Percentiles rank a stretch among this genome's conserved stretches.
phyloP scores from a whole-genome alignment of 1,140 invertebrate genomes.

The Meteorus sp. region DNA sequence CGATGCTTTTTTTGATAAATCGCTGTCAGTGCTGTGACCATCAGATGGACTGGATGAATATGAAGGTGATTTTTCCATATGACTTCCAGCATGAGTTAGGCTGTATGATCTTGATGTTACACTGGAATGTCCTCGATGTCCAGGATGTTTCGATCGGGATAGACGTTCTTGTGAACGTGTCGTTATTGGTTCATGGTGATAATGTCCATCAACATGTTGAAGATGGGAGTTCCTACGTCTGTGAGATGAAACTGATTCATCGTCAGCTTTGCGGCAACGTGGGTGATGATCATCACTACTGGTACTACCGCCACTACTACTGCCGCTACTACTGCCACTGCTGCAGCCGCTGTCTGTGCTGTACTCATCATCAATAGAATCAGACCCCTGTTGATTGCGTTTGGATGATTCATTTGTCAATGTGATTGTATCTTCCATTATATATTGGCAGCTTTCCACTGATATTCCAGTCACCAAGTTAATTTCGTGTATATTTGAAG shows the following conservation, averaged over 20 bases:
- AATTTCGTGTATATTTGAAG: too few relatives aligned
- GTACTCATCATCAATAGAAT: constrained; percentile 47
- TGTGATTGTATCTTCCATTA: constrained; percentile 43
- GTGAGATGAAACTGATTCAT: too few relatives aligned
- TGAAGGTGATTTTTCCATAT: constrained; percentile 32
- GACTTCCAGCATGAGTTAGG: constrained; percentile 30
- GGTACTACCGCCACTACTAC: constrained; percentile 48
- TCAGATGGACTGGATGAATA: constrained; percentile 49
- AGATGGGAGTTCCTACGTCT: constrained; percentile 42
- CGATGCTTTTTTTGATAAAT: constrained; percentile 60
- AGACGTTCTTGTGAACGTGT: constrained; percentile 41
- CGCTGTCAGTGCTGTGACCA: constrained; percentile 58
- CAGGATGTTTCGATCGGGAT: constrained; percentile 29
- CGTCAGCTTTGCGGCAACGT: constrained; percentile 40
- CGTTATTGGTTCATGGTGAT: constrained; percentile 23
- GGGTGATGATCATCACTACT: constrained; percentile 45
- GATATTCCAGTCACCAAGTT: too few relatives aligned
- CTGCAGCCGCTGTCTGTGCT: constrained; percentile 54
- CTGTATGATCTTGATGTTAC: constrained; percentile 51
- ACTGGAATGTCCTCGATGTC: constrained; percentile 29
- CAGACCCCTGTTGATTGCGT: constrained; percentile 30
- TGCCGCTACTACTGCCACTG: constrained; percentile 53
- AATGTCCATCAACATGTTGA: constrained; percentile 35
- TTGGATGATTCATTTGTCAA: constrained; percentile 31
- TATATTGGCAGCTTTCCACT: too few relatives aligned